These are phyloP conservation scores for Coleophora deauratella DNA, from an alignment of 2,888 invertebrate species.

Conservation along the genomic window DNA sequence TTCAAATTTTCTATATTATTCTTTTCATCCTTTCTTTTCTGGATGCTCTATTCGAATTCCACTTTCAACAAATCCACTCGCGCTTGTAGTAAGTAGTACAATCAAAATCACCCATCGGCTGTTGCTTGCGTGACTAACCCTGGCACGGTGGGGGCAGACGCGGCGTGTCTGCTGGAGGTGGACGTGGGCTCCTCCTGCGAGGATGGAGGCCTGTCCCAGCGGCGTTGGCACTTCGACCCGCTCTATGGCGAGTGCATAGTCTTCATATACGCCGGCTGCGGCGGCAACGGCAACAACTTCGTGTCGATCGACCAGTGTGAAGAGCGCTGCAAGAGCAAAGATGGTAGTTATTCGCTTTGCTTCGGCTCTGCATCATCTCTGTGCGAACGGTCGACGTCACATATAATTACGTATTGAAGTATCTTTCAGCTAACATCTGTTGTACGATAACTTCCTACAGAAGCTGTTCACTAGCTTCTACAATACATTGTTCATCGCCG, in stretches of 20 bases:
- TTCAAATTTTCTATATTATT: too few species aligned
- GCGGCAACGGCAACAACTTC: slow-evolving; percentile 91
- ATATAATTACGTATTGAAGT: too few species aligned
- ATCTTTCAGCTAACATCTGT: too few species aligned
- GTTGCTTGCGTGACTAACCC: not conserved
- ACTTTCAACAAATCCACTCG: too few species aligned
- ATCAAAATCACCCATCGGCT: not conserved
- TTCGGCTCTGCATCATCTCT: not conserved
- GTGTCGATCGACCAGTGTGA: slow-evolving; percentile 81
- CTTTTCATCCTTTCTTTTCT: too few species aligned
- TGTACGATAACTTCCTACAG: too few species aligned
- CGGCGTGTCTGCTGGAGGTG: slow-evolving; percentile 44
- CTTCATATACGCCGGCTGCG: slow-evolving; percentile 91
- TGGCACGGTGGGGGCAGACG: slow-evolving; percentile 32
- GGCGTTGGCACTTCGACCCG: slow-evolving; percentile 84
- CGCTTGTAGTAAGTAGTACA: not conserved
- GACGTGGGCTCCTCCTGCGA: slow-evolving; percentile 24
- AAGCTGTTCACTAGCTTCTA: too few species aligned
- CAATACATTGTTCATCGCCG: slow-evolving; percentile 10
- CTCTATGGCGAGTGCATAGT: slow-evolving; percentile 80
- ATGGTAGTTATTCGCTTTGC: not conserved
- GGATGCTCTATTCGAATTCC: slow-evolving; percentile 6
- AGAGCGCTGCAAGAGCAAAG: slow-evolving; percentile 28
- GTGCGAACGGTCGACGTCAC: too few species aligned
- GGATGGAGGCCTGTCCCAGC: slow-evolving; percentile 35